Base-by-base conservation (phyloP, 2,797 vertebrate genomes). In the Microcaecilia unicolor region DNA sequence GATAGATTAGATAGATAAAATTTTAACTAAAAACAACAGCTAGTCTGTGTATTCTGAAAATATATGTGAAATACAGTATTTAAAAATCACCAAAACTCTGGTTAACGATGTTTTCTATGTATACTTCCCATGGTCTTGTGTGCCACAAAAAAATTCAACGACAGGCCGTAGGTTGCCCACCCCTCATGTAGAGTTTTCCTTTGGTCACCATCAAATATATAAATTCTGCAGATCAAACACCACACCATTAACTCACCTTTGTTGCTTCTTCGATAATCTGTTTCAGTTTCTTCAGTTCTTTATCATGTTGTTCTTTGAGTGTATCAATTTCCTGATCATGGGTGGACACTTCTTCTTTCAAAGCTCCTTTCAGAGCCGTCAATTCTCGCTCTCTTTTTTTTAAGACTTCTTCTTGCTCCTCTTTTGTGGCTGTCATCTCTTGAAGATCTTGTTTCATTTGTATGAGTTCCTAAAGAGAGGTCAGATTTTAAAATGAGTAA, bases 291-390 rank as follows among this genome's bases (percentile, higher is more conserved):
- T 65, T 79, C 31, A 95, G 72, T 62, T 97, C 92, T 5, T 81
- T 81, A 14, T 89, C 77, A 0, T 96, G 91, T 26, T 93, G 88
- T 25, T 93, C 94, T 76, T 72, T 92, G 48, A 98, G 85, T 61
- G 78, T 88, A 73, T 97, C 95, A 71, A 97, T 82, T 61, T 99
- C 95, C 61, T 76, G 83, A 57, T 99, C 96, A 0, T 97, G 96
- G 55, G 78, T 87, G 3, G 91, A 84, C 15, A 99, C 95, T 56
- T 99, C 96, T 40, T 97, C 93, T 60, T 98, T 98, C 44, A 99
- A 59, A 7, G 90, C 96, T 31, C 95, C 95, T 63, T 96, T 97
- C 49, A 98, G 76, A 22, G 95, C 95, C 0, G 89, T 93, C 56
- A 99, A 85, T 34, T 99, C 93, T 2, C 93, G 72, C 61, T 99